phyloP scores from a whole-genome alignment of 2,797 vertebrate genomes.

The Melanitta fusca region DNA sequence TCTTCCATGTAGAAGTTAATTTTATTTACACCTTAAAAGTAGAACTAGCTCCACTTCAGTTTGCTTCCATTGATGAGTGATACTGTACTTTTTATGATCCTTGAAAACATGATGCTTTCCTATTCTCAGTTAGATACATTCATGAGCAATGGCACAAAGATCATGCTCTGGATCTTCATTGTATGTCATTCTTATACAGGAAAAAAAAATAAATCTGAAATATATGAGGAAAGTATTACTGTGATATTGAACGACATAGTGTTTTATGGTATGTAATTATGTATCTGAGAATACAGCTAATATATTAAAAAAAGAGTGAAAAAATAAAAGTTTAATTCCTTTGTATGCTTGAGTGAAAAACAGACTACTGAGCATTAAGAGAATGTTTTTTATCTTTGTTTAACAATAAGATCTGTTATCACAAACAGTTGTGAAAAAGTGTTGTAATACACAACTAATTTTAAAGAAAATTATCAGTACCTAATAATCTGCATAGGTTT shows the following conservation, averaged over 20 bases:
- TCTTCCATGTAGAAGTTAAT: neutral
- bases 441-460: neutral
- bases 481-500: neutral
- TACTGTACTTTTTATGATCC: neutral
- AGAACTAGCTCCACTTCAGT: neutral
- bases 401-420: neutral
- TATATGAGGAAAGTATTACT: neutral
- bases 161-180: neutral
- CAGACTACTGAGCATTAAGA: neutral
- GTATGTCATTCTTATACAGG: neutral
- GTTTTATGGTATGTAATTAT: rapidly evolving
- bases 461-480: neutral
- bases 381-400: neutral
- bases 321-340: neutral
- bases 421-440: neutral
- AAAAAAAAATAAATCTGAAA: neutral
- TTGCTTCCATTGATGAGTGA: neutral
- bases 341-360: neutral
- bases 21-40: neutral
- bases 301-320: neutral
- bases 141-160: neutral
- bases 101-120: neutral
- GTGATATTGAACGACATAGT: neutral
- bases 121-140: neutral
- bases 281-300: neutral